Base-by-base conservation (phyloP, 2,888 invertebrate genomes). In the Drosophila planitibia region DNA sequence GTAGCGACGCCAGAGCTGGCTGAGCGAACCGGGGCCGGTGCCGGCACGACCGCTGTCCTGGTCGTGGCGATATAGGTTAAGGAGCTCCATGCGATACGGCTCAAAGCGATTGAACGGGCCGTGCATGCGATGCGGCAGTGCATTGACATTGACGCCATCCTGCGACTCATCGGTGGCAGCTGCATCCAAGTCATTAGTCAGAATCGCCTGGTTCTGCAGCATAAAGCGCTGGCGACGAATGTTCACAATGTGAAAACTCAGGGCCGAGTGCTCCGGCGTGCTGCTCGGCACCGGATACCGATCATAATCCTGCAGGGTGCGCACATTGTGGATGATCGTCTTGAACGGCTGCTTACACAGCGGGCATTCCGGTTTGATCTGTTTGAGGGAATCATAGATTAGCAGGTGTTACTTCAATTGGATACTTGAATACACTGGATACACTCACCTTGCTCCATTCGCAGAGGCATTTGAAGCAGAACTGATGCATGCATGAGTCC, bases 361-460 rank as follows among this genome's bases (percentile, higher is more conserved):
- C 0, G 99, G 99, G 93, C 98, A 98, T 91, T 97, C 98, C 0
- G 98, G 96, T 94, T 98, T 98, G 19, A 98, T 97, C 96, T 97
- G 92, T 9, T 0, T 12, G n/a, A 2, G 16, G 4, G 35, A 60
- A 25, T 19, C 16, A 16, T 1, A 1, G 12, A 61, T 76, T 35
- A 62, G 28, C 61, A 33, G 30, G 5, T 6, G 12, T 14, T 28
- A 4, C 19, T 12, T 6, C 16, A 47, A 47, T 16, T 47, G 25
- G 9, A 25, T 25, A 25, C 4, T 39, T 39, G 14, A 1, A 16
- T 16, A 7, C 10, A 22, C 6, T 35, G 16, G 35, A 35, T 14
- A 35, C 33, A 73, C 86, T 72, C 92, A 96, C 96, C 95, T 97
- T 98, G 66, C 98, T 98, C 99, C 99, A 99, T 91, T 98, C 97